Percentiles rank a stretch among this genome's conserved stretches.
phyloP scores from a whole-genome alignment of 2,113 vertebrate genomes.

The Tringa solitaria region DNA sequence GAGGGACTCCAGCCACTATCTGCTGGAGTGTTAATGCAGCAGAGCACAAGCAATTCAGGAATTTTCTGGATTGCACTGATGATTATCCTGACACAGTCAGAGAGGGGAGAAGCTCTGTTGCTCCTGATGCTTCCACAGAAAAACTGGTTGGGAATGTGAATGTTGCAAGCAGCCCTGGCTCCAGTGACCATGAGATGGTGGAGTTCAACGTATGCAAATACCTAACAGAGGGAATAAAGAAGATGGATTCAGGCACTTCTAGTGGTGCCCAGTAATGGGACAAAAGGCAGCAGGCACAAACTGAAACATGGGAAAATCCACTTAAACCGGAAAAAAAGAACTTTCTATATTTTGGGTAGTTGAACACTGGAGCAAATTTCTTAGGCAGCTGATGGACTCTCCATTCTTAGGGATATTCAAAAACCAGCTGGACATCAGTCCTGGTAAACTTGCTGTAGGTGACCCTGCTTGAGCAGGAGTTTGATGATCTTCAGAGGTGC shows the following conservation, averaged over 20 bases:
- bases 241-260: background rate
- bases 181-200: background rate
- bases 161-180: background rate
- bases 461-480: background rate
- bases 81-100: background rate
- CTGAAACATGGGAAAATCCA: background rate
- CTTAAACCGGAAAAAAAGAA: background rate
- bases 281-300: background rate
- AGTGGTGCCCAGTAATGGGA: background rate
- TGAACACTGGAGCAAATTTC: background rate
- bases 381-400: background rate
- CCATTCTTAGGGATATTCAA: background rate
- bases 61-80: background rate
- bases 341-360: rapidly evolving
- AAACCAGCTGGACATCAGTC: background rate
- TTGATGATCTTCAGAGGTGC: background rate
- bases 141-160: background rate
- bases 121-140: background rate
- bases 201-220: background rate
- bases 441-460: background rate
- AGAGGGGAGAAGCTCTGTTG: background rate
- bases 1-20: background rate
- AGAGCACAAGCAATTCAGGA: background rate
- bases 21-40: background rate
- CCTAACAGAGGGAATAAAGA: background rate